phyloP scores from a whole-genome alignment of 2,113 vertebrate genomes.

The Podocnemis expansa region DNA sequence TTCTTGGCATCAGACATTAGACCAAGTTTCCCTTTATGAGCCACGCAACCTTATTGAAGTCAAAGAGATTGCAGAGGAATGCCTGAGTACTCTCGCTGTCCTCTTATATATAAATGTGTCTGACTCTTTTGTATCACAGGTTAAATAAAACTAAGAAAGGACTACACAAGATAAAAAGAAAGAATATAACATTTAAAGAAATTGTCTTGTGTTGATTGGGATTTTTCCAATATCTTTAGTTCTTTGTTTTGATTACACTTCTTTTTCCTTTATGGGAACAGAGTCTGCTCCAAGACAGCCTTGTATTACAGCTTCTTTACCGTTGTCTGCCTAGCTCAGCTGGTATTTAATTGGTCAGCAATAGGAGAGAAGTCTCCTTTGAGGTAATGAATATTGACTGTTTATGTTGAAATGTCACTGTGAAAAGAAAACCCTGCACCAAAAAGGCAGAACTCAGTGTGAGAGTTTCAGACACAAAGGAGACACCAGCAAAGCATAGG shows the following conservation, averaged over 20 bases:
- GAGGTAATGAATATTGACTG: conserved; percentile 94
- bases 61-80: not conserved
- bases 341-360: conserved; percentile 97
- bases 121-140: not conserved
- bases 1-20: conserved; percentile 17
- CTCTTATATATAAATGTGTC: not conserved
- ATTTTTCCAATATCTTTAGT: conserved; percentile 36
- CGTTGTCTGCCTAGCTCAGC: conserved; percentile 86
- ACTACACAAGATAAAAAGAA: conserved; percentile 33
- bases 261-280: conserved; percentile 61
- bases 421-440: conserved; percentile 90
- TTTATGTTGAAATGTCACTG: conserved; percentile 92
- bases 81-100: conserved; percentile 13
- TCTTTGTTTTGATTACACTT: conserved; percentile 70
- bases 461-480: conserved; percentile 89
- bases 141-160: not conserved
- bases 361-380: conserved; percentile 91
- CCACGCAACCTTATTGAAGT: conserved; percentile 2
- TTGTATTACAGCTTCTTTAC: conserved; percentile 73
- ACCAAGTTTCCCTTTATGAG: not conserved
- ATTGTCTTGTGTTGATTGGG: conserved; percentile 28
- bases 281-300: conserved; percentile 58
- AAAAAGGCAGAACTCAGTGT: conserved; percentile 88
- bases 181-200: conserved; percentile 40
- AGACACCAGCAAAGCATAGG: conserved; percentile 84